Conservation (phyloP, 2,113 vertebrate species). For the Calyptommatus sinebrachiatus region DNA sequence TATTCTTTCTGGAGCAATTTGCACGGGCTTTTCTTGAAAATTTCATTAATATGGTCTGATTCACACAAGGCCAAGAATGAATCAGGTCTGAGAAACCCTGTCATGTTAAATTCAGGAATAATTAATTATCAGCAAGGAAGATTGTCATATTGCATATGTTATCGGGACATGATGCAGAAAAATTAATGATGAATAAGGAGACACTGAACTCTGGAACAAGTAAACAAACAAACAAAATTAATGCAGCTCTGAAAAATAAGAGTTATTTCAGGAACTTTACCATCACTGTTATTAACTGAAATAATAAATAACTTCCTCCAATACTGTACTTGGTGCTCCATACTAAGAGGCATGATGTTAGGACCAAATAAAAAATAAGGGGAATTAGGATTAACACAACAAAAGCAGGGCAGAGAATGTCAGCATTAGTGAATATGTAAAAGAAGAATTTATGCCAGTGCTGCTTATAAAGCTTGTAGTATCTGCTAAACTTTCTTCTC, state of each 20-base stretch:
- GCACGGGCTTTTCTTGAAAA: neutral
- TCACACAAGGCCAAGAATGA: no score
- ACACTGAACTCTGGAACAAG: conserved; percentile 9
- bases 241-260: neutral
- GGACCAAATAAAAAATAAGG: neutral
- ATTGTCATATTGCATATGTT: neutral
- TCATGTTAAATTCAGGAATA: conserved; percentile 3
- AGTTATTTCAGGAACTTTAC: neutral
- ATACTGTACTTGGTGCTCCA: neutral
- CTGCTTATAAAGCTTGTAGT: no score
- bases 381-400: no score
- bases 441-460: no score
- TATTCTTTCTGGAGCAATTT: neutral
- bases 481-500: no score
- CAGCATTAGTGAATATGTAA: no score
- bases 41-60: neutral
- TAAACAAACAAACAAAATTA: conserved; percentile 7
- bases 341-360: neutral
- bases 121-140: neutral
- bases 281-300: neutral
- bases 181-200: neutral
- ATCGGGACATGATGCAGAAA: neutral
- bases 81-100: neutral
- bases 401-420: no score
- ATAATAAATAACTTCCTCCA: neutral